Percentiles rank a stretch among this genome's conserved stretches.
phyloP scores from a whole-genome alignment of 2,888 invertebrate genomes.

The Hydroisotoma schaefferi region DNA sequence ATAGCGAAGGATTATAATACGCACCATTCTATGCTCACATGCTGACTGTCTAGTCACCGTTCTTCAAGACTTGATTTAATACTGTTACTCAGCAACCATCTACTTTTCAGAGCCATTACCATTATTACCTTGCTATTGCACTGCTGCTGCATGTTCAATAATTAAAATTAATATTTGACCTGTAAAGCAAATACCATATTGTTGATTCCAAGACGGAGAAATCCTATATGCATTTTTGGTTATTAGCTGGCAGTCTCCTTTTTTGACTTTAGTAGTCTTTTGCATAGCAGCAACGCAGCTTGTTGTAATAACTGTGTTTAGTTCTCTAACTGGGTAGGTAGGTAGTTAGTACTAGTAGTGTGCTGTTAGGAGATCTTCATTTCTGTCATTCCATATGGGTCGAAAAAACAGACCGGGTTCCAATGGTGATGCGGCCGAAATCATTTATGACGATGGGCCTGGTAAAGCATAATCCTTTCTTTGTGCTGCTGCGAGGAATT shows the following conservation, averaged over 20 bases:
- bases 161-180: too few relatives aligned
- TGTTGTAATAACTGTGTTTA: too few relatives aligned
- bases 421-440: slow-evolving; percentile 38
- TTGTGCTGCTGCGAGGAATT: not conserved
- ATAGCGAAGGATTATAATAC: slow-evolving; percentile 35
- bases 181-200: too few relatives aligned
- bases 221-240: too few relatives aligned
- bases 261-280: too few relatives aligned
- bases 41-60: slow-evolving; percentile 10
- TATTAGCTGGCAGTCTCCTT: too few relatives aligned
- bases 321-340: slow-evolving; percentile 1
- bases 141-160: too few relatives aligned
- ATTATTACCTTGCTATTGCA: not conserved
- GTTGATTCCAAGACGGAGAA: too few relatives aligned
- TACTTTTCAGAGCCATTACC: too few relatives aligned
- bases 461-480: slow-evolving; percentile 29
- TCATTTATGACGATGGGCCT: slow-evolving; percentile 46
- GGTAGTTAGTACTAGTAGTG: too few relatives aligned
- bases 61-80: not conserved
- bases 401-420: slow-evolving; percentile 46
- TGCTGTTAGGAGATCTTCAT: slow-evolving; percentile 10
- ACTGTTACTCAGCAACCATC: not conserved
- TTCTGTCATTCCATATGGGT: slow-evolving; percentile 47
- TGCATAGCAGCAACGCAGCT: too few relatives aligned
- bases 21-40: slow-evolving; percentile 35